Evolutionary conservation across 1,140 invertebrate genomes (phyloP).

Genomic region (Seison nebaliae): DNA sequence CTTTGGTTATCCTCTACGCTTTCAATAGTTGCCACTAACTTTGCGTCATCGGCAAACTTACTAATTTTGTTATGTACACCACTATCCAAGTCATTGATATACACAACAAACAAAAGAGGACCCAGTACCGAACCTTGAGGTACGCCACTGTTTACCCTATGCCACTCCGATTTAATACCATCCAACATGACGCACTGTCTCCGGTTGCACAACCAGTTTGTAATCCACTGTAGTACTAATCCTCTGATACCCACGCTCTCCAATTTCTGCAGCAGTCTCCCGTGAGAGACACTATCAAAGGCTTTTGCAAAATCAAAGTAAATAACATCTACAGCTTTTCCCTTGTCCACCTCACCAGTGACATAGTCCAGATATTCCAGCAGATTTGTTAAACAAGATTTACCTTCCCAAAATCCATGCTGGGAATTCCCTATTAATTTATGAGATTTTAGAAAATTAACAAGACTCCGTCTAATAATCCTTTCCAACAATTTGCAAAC

Average conservation of each 20-base stretch:
- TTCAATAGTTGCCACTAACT: not conserved
- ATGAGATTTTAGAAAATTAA: slow-evolving; percentile 2
- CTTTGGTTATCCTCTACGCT: not conserved
- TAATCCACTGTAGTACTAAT: not conserved
- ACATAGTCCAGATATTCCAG: slow-evolving; percentile 1
- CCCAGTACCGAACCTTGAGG: slow-evolving; percentile 6
- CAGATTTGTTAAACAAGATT: slow-evolving; percentile 5
- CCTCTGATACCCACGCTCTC: not conserved
- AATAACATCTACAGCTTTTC: slow-evolving; percentile 1
- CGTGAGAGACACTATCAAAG: slow-evolving; percentile 6
- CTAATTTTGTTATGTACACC: not conserved
- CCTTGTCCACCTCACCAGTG: not conserved
- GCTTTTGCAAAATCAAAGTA: slow-evolving; percentile 9
- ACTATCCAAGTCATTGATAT: slow-evolving; percentile 2
- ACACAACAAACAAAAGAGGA: slow-evolving; percentile 3
- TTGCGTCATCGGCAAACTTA: slow-evolving; percentile 2
- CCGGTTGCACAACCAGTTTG: not conserved
- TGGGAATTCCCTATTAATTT: slow-evolving; percentile 5
- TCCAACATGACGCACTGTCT: not conserved
- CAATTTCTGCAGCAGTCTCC: not conserved
- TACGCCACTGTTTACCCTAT: slow-evolving; percentile 1
- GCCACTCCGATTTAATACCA: not conserved
- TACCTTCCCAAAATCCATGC: slow-evolving; percentile 5
- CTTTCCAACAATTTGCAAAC: slow-evolving; percentile 5
- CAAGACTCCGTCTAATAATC: not conserved